phyloP scores from a whole-genome alignment of 2,113 vertebrate species.

The Aptenodytes forsteri region DNA sequence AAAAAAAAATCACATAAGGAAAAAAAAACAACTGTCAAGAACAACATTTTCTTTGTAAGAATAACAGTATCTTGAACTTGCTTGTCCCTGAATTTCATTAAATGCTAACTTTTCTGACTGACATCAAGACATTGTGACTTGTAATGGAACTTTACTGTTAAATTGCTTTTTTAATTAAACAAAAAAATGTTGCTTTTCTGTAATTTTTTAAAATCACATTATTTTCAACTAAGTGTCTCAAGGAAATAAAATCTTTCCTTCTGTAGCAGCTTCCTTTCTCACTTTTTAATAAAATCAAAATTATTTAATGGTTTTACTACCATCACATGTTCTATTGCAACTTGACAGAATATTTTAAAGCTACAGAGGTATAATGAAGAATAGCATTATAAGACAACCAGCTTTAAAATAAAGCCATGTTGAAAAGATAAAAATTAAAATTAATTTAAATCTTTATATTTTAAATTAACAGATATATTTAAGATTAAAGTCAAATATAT shows the following conservation, averaged over 20 bases:
- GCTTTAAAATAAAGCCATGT: not conserved
- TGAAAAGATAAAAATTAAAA: not conserved
- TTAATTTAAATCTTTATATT: not conserved
- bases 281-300: not conserved
- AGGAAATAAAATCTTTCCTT: not conserved
- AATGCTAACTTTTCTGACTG: not conserved
- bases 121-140: not conserved
- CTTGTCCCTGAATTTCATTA: not conserved
- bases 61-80: not conserved
- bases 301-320: not conserved
- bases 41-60: not conserved
- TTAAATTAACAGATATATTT: not conserved
- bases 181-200: rapidly evolving
- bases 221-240: not conserved
- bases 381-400: not conserved
- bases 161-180: not conserved
- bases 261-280: not conserved
- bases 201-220: not conserved
- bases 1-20: not conserved
- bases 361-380: not conserved
- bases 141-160: not conserved
- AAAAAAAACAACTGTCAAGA: not conserved
- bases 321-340: not conserved
- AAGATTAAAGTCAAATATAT: not conserved
- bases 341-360: not conserved